Percentiles rank a stretch among this genome's conserved stretches.
phyloP scores from a whole-genome alignment of 2,888 invertebrate species.

The Brenthis ino region DNA sequence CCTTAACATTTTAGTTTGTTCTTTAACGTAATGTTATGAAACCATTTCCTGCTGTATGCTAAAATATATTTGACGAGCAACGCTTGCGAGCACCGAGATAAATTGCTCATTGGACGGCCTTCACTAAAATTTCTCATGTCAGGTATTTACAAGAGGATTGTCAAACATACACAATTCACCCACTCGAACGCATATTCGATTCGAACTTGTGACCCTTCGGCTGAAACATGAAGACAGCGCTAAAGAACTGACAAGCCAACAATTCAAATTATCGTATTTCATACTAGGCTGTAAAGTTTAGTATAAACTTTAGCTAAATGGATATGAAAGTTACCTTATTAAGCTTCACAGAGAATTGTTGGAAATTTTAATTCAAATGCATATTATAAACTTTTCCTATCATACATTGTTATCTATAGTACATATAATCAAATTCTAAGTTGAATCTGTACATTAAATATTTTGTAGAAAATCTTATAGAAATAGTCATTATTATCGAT shows the following conservation, averaged over 20 bases:
- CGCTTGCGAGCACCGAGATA: conserved; percentile 1
- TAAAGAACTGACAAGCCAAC: conserved; percentile 15
- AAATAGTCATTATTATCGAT: too few relatives aligned
- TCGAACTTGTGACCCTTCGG: conserved; percentile 22
- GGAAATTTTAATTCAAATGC: background rate
- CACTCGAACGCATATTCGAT: conserved; percentile 24
- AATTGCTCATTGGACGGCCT: conserved; percentile 16
- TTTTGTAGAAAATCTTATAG: too few relatives aligned
- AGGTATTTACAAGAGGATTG: conserved; percentile 14
- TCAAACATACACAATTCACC: conserved; percentile 14
- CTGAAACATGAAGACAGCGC: conserved; percentile 22
- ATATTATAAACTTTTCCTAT: background rate
- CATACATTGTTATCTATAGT: too few relatives aligned
- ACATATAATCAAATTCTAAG: too few relatives aligned
- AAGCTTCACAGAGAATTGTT: conserved; percentile 13
- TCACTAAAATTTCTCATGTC: conserved; percentile 16
- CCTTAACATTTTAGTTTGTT: conserved; percentile 39
- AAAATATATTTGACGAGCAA: background rate
- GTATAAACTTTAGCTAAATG: conserved; percentile 12
- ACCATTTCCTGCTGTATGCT: background rate
- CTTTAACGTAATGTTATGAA: background rate
- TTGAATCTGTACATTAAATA: too few relatives aligned
- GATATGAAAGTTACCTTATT: conserved; percentile 14
- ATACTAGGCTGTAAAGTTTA: conserved; percentile 5
- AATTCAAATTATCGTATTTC: conserved; percentile 16